These are phyloP conservation scores for Aythya baeri DNA, from an alignment of 2,113 vertebrate species.

Conservation along the genomic window DNA sequence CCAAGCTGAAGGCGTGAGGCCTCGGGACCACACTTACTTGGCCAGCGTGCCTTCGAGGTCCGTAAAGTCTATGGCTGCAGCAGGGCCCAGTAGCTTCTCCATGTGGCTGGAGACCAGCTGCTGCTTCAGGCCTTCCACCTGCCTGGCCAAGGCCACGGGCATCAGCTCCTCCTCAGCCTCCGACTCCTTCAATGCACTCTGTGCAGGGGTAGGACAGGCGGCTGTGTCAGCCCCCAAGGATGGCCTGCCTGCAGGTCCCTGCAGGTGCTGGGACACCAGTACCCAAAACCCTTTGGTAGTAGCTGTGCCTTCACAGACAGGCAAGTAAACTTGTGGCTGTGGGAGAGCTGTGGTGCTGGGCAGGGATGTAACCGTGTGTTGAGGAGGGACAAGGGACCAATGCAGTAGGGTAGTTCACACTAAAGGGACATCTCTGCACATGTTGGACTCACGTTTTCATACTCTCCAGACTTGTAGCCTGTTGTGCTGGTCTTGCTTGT, in stretches of 20 bases:
- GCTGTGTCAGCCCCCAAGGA: not conserved
- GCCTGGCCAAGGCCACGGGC: conserved; percentile 88
- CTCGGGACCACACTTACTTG: conserved; percentile 79
- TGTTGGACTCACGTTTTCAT: conserved; percentile 82
- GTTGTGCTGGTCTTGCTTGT: conserved; percentile 89
- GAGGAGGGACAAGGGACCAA: too few species aligned
- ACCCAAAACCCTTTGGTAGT: too few species aligned
- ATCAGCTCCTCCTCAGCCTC: conserved; percentile 89
- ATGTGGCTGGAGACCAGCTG: conserved; percentile 92
- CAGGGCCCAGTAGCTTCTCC: conserved; percentile 90
- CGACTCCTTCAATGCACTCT: conserved; percentile 87
- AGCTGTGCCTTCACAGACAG: too few species aligned
- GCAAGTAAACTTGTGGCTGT: too few species aligned
- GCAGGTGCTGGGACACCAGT: too few species aligned
- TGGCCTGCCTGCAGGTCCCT: too few species aligned
- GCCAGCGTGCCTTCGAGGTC: conserved; percentile 93
- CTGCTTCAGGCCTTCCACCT: conserved; percentile 89
- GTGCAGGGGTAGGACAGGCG: not conserved
- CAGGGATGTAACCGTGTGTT: too few species aligned
- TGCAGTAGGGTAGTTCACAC: not conserved
- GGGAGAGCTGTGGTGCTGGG: too few species aligned
- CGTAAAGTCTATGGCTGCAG: conserved; percentile 88
- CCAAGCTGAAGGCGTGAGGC: too few species aligned
- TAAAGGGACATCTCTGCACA: not conserved
- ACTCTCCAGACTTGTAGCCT: conserved; percentile 92